Evolutionary conservation across 2,113 vertebrate species (phyloP), one percentile per base, ranked within the genome.

Genomic region (Brienomyrus longianalis): DNA sequence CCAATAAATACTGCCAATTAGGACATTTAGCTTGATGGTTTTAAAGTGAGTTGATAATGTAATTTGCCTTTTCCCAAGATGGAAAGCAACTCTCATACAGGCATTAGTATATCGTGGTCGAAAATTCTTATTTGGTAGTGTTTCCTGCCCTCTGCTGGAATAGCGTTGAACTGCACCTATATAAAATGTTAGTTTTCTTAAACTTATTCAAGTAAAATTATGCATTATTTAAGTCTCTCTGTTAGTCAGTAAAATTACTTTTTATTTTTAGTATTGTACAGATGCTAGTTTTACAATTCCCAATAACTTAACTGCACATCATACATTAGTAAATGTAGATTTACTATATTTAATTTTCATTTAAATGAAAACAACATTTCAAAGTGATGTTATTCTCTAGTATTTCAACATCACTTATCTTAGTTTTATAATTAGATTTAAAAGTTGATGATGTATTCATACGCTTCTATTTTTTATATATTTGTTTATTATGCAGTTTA

Each of bases 111-210:
- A 43, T 43, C 4, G 27, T 47, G 13, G 21, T 59, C 15, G 47
- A n/a, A 39, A 70, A 74, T 54, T 15, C 48, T 10, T n/a, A 90
- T 92, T 93, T 74, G 62, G 83, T 23, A 84, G 94, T 87, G 39
- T 52, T 90, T 5, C 59, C 92, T 93, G 94, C 93, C 94, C 92
- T 90, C 95, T 94, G 91, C 89, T 94, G 95, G 92, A 56, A 7
- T 3, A 1, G 83, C 8, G 27, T 5, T 2, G 35, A 93, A 2
- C 85, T 54, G 10, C 62, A 90, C 10, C 62, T 27, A 3, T 27
- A 9, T 90, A 1, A 74, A 35, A 52, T 47, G 35, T 83, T 31
- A 7, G 5, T 35, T 77, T 77, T 1, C 9, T 39, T 39, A 5
- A 13, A 77, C 4, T 62, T 56, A 56, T 56, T 23, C 27, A 52